Percentiles rank a stretch among this genome's conserved stretches.
Conservation (phyloP, 1,140 invertebrate genomes). For the Drosophila elegans region DNA sequence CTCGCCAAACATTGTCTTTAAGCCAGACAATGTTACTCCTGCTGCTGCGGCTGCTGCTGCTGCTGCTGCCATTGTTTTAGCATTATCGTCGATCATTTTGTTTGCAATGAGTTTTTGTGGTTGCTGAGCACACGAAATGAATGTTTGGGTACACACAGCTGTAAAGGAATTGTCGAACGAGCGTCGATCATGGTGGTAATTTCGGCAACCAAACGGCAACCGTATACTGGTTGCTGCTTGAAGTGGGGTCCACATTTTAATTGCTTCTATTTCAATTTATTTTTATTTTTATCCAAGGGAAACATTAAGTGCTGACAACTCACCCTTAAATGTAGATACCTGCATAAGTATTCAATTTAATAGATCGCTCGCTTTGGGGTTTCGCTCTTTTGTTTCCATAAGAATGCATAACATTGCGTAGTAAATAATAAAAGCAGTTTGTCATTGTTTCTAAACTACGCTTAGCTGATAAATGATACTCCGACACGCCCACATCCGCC, state of each 20-base stretch:
- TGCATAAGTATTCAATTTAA: constrained; percentile 53
- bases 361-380: not conserved
- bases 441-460: not conserved
- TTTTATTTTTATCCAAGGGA: constrained; percentile 37
- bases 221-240: constrained; percentile 38
- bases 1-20: constrained; percentile 55
- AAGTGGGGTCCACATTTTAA: constrained; percentile 61
- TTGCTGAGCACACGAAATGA: constrained; percentile 71
- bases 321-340: constrained; percentile 39
- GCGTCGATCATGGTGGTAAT: constrained; percentile 73
- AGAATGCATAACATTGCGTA: not conserved
- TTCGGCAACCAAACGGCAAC: constrained; percentile 33
- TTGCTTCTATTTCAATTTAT: constrained; percentile 73
- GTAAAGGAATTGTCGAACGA: constrained; percentile 65
- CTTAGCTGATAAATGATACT: constrained; percentile 12
- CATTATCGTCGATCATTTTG: constrained; percentile 79
- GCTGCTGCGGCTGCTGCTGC: constrained; percentile 5
- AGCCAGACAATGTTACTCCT: constrained; percentile 29
- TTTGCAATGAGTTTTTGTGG: constrained; percentile 77
- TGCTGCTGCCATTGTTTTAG: constrained; percentile 31
- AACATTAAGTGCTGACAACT: constrained; percentile 20
- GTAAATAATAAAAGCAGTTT: not conserved
- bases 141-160: constrained; percentile 60
- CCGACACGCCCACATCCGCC: constrained; percentile 42
- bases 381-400: not conserved